These are phyloP conservation scores for Melinaea menophilus DNA, from an alignment of 2,888 invertebrate species.

Conservation along the genomic window DNA sequence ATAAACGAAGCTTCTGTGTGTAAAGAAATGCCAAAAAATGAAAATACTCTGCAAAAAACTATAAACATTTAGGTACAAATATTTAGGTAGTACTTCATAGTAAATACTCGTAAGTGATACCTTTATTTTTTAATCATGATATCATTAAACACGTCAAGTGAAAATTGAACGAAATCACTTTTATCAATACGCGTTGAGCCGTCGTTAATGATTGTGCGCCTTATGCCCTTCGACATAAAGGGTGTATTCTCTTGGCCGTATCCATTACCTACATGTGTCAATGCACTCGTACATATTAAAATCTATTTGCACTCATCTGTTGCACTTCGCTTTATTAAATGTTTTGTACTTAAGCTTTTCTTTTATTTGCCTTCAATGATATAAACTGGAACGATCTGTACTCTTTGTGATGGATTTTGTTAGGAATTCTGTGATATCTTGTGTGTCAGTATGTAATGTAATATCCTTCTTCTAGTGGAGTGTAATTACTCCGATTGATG, in stretches of 20 bases:
- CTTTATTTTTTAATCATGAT: conserved; percentile 18
- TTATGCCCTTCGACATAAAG: conserved; percentile 23
- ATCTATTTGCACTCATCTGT: conserved; percentile 41
- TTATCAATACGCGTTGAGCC: conserved; percentile 35
- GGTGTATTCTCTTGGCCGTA: conserved; percentile 21
- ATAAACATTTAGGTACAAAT: too few species aligned
- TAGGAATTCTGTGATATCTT: background rate
- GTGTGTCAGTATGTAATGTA: too few species aligned
- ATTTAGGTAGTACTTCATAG: too few species aligned
- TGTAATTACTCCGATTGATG: too few species aligned
- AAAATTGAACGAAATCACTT: conserved; percentile 38
- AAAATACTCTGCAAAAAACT: too few species aligned
- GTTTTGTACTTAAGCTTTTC: conserved; percentile 33
- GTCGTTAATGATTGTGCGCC: conserved; percentile 18
- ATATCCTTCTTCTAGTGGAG: too few species aligned
- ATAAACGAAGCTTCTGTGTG: too few species aligned
- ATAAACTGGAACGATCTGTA: conserved; percentile 13
- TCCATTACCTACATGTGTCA: conserved; percentile 33
- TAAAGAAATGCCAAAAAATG: too few species aligned
- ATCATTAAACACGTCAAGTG: conserved; percentile 32
- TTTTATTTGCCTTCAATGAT: conserved; percentile 26
- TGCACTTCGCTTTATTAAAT: conserved; percentile 39
- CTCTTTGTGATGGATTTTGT: background rate
- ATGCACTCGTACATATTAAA: conserved; percentile 44
- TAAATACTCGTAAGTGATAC: background rate